Evolutionary conservation across 2,888 invertebrate species (phyloP), one percentile per base, ranked within the genome.

Genomic region (Diplolepis rosae): DNA sequence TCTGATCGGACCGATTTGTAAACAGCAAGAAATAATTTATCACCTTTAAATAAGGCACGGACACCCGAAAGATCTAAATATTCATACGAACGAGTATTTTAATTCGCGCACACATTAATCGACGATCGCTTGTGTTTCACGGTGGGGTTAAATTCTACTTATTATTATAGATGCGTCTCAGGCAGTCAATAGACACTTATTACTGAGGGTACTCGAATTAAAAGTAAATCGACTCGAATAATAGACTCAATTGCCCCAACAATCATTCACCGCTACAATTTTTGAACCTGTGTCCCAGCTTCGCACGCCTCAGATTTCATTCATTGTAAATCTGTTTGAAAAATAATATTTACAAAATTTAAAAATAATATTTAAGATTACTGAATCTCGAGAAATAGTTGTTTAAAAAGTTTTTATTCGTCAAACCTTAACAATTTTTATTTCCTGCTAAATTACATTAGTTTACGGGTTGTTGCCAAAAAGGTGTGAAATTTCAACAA

Each of bases 81-180:
- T 28, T 28, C 7, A 56, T 24, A 35, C 13, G 6, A 3, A 30
- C 35, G 35, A 22, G 13, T n/a, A 61, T 35, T 42, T 61, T 42
- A 39, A 15, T 13, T 11, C 11, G 52, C n/a, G 28, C n/a, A 52
- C 7, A n/a, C 7, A 52, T 61, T 39, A 39, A 7, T n/a, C 13
- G 13, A 9, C n/a, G 24, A 67, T 71, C 54, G 45, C 70, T 68
- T 69, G 71, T 72, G 69, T 71, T 75, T 66, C 71, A 73, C 61
- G 70, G 65, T 35, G 35, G 73, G 73, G 71, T 73, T 75, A 73
- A 75, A 71, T 75, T 65, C 72, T 68, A 71, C 71, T 73, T 73
- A 71, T 72, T 70, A 75, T 69, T 68, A 72, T 66, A 75, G 56
- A 42, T 35, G 39, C 39, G 61, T 42, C 61, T 61, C 35, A n/a